A percentile compares a stretch with the other conserved stretches of the same genome.
phyloP scores from a whole-genome alignment of 2,113 vertebrate genomes.

The Acanthisitta chloris region DNA sequence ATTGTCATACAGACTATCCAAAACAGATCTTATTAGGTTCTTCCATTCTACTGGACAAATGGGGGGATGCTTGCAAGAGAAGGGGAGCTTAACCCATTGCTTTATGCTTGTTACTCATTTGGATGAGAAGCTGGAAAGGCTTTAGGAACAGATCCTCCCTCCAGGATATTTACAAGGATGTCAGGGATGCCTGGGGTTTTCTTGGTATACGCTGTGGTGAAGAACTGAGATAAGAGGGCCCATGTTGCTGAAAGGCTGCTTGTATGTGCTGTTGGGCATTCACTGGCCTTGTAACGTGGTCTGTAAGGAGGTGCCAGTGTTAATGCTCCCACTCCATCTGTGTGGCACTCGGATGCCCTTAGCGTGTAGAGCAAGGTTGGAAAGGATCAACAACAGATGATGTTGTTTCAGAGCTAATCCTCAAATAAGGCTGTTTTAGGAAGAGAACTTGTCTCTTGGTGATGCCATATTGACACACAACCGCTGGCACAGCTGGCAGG shows the following conservation, averaged over 20 bases:
- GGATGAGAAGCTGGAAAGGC: background rate
- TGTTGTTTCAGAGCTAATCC: background rate
- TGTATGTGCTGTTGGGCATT: background rate
- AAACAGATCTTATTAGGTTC: background rate
- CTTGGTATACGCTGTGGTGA: background rate
- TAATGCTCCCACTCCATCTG: background rate
- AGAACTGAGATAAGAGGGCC: background rate
- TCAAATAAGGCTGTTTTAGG: background rate
- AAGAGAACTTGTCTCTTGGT: background rate
- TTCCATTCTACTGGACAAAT: background rate
- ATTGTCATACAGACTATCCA: background rate
- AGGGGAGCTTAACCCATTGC: background rate
- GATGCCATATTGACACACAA: background rate
- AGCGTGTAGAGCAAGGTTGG: fast-evolving
- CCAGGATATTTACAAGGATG: background rate
- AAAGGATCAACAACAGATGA: background rate
- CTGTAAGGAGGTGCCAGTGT: background rate
- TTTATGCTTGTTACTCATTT: background rate
- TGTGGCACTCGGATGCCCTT: fast-evolving
- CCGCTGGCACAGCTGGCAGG: background rate
- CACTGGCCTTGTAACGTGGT: fast-evolving
- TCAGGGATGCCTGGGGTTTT: background rate
- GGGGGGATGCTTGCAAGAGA: background rate
- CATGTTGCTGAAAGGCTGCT: background rate
- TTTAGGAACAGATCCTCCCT: background rate